A percentile compares a stretch with the other conserved stretches of the same genome.
Evolutionary conservation across 2,888 invertebrate genomes (phyloP).

Genomic region (Orgyia antiqua): DNA sequence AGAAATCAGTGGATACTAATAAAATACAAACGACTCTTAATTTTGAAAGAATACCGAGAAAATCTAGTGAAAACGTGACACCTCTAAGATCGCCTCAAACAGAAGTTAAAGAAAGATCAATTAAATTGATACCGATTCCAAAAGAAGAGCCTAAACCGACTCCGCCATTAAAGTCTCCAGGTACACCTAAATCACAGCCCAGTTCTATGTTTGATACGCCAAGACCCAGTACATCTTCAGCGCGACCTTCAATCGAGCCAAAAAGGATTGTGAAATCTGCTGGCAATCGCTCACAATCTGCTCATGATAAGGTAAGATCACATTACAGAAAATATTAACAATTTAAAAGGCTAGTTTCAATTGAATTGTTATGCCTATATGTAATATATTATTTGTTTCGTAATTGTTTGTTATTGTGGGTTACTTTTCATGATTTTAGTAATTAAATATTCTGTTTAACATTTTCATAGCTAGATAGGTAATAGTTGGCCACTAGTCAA

Average conservation of each 20-base stretch:
- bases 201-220: conserved; percentile 35
- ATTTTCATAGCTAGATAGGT: too few relatives aligned
- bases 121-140: conserved; percentile 31
- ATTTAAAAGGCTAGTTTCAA: too few relatives aligned
- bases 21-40: conserved; percentile 72
- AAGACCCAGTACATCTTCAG: conserved; percentile 46
- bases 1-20: conserved; percentile 43
- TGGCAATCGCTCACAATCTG: conserved; percentile 40
- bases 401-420: too few relatives aligned
- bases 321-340: too few relatives aligned
- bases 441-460: too few relatives aligned
- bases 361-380: too few relatives aligned
- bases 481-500: too few relatives aligned
- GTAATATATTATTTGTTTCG: too few relatives aligned
- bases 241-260: conserved; percentile 38
- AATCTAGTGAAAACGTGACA: conserved; percentile 35
- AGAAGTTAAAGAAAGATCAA: conserved; percentile 38
- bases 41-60: conserved; percentile 60
- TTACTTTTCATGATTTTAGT: too few relatives aligned
- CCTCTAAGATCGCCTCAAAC: conserved; percentile 27
- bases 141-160: conserved; percentile 39
- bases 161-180: conserved; percentile 31
- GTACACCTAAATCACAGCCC: conserved; percentile 5
- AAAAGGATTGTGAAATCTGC: conserved; percentile 44
- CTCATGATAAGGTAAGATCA: conserved; percentile 54